phyloP scores from a whole-genome alignment of 2,888 invertebrate genomes.

The Kuschelorhynchus macadamiae region DNA sequence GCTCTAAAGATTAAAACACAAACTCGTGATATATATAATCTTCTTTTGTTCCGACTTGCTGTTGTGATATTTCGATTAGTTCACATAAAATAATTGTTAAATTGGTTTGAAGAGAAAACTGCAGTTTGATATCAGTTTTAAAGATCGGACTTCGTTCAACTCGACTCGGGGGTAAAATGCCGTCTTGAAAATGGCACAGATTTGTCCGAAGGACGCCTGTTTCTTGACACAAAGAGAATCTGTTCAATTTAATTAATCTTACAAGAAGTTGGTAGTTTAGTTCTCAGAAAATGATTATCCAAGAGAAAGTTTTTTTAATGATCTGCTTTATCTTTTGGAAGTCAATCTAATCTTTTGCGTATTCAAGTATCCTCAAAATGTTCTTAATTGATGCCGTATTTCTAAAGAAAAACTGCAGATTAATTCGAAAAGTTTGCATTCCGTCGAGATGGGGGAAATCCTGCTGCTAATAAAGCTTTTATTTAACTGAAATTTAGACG shows the following conservation, averaged over 20 bases:
- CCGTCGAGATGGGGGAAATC: too few relatives aligned
- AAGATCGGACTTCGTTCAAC: constrained; percentile 16
- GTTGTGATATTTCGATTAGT: constrained; percentile 1
- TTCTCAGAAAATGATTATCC: not conserved
- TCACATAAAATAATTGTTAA: constrained; percentile 26
- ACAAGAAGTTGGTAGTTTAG: not conserved
- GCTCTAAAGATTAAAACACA: not conserved
- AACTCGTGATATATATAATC: not conserved
- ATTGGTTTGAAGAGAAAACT: constrained; percentile 30
- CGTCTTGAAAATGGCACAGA: constrained; percentile 22
- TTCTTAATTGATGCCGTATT: too few relatives aligned
- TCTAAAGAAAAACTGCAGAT: too few relatives aligned
- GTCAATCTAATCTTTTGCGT: too few relatives aligned
- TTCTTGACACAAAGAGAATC: constrained; percentile 22
- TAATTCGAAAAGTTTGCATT: too few relatives aligned
- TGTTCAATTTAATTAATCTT: constrained; percentile 21
- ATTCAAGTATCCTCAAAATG: too few relatives aligned
- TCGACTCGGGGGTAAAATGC: constrained; percentile 13
- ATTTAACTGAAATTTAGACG: too few relatives aligned
- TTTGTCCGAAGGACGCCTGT: constrained; percentile 26
- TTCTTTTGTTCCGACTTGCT: not conserved
- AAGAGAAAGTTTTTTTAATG: not conserved
- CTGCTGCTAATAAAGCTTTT: too few relatives aligned
- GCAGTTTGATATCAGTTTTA: constrained; percentile 21
- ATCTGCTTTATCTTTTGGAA: not conserved